Evolutionary conservation across 2,888 invertebrate species (phyloP).

Genomic region (Nycteola revayana): DNA sequence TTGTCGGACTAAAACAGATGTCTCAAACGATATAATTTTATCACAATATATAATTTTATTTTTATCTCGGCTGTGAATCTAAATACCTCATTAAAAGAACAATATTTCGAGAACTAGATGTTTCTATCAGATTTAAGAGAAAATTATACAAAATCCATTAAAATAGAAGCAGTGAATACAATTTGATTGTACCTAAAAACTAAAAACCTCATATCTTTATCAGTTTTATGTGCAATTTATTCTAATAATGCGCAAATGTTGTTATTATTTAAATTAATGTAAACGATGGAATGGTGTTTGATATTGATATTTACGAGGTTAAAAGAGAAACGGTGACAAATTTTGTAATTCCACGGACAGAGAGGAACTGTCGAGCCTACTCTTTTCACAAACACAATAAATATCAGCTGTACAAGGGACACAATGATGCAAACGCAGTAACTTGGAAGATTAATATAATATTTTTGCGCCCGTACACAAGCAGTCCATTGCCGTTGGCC

Average conservation of each 20-base stretch:
- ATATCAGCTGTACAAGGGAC: constrained; percentile 59
- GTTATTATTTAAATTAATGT: constrained; percentile 32
- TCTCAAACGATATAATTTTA: constrained; percentile 8
- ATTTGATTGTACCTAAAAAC: constrained; percentile 18
- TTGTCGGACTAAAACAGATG: constrained; percentile 40
- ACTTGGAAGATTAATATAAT: constrained; percentile 72
- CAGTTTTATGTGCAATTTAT: constrained; percentile 27
- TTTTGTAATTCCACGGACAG: constrained; percentile 45
- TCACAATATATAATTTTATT: constrained; percentile 8
- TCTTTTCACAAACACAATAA: constrained; percentile 55
- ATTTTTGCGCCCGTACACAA: constrained; percentile 68
- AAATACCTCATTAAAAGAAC: constrained; percentile 13
- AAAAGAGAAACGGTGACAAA: constrained; percentile 46
- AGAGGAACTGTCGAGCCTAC: constrained; percentile 50
- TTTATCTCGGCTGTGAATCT: constrained; percentile 15
- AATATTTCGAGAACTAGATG: constrained; percentile 12
- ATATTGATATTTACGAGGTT: constrained; percentile 32
- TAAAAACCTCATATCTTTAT: constrained; percentile 27
- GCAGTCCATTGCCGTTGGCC: constrained; percentile 61
- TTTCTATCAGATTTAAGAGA: constrained; percentile 19
- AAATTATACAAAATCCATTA: constrained; percentile 26
- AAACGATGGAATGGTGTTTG: constrained; percentile 28
- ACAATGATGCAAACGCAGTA: constrained; percentile 62
- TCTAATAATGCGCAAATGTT: constrained; percentile 17
- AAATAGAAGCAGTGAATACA: constrained; percentile 22